Conservation (phyloP, 2,113 vertebrate genomes). For the Condylura cristata region DNA sequence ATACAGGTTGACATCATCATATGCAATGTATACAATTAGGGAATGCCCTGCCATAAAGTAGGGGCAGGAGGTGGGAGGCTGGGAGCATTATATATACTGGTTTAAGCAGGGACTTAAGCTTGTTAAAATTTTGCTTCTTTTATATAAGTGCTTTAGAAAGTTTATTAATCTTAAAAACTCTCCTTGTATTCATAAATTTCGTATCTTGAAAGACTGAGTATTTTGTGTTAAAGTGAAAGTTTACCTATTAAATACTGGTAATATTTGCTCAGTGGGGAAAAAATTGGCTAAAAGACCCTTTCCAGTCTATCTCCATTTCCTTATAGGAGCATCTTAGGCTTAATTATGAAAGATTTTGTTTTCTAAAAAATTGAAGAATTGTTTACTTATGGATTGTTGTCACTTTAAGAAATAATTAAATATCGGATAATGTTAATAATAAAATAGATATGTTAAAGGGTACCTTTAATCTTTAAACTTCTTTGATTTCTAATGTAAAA, state of each 20-base stretch:
- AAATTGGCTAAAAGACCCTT: background rate
- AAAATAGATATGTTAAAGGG: background rate
- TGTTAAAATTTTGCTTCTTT: background rate
- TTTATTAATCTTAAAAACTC: background rate
- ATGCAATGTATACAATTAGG: background rate
- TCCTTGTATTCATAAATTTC: conserved; percentile 27
- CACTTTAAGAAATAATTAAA: background rate
- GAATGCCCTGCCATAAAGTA: background rate
- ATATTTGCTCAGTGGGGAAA: background rate
- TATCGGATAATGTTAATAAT: background rate
- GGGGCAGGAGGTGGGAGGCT: background rate
- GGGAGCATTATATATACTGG: background rate
- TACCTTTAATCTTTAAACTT: conserved; percentile 29
- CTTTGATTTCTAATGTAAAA: conserved; percentile 14
- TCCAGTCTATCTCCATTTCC: background rate
- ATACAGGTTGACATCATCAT: background rate
- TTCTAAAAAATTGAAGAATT: background rate
- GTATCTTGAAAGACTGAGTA: background rate
- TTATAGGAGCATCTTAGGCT: background rate
- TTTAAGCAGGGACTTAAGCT: background rate
- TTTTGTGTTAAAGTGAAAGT: conserved; percentile 8
- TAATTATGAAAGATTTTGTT: conserved; percentile 18
- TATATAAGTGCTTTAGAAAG: background rate
- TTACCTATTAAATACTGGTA: conserved; percentile 32
- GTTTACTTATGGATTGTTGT: background rate